These are phyloP conservation scores for Ataeniobius toweri DNA, from an alignment of 2,797 vertebrate genomes.

Conservation along the genomic window DNA sequence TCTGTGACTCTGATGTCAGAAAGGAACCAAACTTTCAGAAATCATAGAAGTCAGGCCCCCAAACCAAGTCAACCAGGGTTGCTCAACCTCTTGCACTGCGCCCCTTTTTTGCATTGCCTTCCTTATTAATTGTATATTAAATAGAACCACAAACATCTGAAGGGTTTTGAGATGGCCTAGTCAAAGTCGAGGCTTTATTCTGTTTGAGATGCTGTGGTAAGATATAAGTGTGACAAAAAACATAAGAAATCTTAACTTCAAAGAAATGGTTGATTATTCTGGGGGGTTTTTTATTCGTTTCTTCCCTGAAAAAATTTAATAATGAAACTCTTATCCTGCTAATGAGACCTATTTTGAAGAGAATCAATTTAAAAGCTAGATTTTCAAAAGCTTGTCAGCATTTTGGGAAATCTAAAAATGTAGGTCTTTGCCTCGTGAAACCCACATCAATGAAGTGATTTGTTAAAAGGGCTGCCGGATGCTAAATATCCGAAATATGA, in stretches of 20 bases:
- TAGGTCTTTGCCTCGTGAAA: not conserved
- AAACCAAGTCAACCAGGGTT: no score
- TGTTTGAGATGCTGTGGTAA: no score
- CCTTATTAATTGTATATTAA: no score
- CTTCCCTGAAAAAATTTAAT: not conserved
- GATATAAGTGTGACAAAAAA: not conserved
- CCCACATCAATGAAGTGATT: not conserved
- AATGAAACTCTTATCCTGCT: not conserved
- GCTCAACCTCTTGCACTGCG: no score
- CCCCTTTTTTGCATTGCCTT: no score
- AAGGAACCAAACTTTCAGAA: no score
- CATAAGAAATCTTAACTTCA: not conserved
- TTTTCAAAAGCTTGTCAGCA: constrained; percentile 6
- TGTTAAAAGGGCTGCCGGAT: constrained; percentile 6
- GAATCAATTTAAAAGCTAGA: not conserved
- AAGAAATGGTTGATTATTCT: not conserved
- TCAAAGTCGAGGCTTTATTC: not conserved
- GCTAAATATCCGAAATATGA: constrained; percentile 16
- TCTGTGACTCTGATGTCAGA: no score
- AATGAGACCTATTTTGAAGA: not conserved
- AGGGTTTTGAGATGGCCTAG: not conserved
- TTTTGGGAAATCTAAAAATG: not conserved
- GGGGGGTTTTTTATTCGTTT: not conserved
- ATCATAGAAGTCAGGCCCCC: no score
- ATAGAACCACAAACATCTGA: no score